Conservation (phyloP, 2,797 vertebrate species). For the Gymnothorax javanicus region DNA sequence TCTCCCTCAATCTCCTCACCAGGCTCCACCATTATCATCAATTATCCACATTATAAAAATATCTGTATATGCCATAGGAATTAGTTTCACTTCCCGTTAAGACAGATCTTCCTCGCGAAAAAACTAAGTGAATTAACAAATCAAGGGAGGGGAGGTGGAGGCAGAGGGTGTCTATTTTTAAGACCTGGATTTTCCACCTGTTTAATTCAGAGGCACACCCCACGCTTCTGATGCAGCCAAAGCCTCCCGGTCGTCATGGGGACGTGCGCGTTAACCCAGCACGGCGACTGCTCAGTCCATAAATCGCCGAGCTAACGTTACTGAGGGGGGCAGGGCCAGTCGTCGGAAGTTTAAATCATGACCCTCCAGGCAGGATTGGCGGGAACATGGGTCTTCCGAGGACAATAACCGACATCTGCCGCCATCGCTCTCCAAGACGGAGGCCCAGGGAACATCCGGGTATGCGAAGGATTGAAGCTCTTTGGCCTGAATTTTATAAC, state of each 20-base stretch:
- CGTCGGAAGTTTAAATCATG: background rate
- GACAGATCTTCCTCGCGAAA: conserved; percentile 3
- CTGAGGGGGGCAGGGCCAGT: background rate
- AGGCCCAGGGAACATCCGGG: background rate
- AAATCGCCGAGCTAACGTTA: background rate
- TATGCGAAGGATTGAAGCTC: background rate
- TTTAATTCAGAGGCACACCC: background rate
- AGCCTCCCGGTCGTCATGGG: background rate
- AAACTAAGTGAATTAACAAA: no score
- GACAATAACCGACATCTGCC: conserved; percentile 3
- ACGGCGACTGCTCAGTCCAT: background rate
- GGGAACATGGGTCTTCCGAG: conserved; percentile 3
- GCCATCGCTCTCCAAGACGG: background rate
- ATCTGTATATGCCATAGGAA: background rate
- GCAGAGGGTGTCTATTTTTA: no score
- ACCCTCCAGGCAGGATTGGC: background rate
- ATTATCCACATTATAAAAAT: background rate
- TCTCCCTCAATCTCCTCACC: background rate
- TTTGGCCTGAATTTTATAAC: background rate
- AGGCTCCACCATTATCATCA: background rate
- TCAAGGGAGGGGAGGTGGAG: no score
- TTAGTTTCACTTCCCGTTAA: background rate
- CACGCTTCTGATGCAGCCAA: background rate
- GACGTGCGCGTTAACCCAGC: background rate
- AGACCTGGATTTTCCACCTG: background rate